Conservation (phyloP, 1,140 invertebrate species). For the Aphelenchoides fujianensis region DNA sequence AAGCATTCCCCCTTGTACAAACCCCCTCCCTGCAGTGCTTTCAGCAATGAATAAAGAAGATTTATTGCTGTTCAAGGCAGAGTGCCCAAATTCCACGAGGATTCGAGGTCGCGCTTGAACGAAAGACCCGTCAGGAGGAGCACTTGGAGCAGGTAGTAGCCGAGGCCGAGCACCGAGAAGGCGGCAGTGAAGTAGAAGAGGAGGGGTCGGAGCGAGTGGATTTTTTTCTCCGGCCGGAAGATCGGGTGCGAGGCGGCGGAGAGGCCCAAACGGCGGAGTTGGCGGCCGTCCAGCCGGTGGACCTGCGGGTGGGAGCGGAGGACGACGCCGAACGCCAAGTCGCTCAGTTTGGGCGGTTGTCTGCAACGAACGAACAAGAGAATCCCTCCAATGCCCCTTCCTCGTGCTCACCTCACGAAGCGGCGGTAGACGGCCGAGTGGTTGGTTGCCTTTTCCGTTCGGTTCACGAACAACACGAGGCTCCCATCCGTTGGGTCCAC, state of each 20-base stretch:
- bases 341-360: not conserved
- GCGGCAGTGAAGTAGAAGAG: not conserved
- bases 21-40: not conserved
- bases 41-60: not conserved
- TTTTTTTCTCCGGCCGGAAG: not conserved
- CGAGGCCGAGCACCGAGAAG: not conserved
- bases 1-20: too few species aligned
- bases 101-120: not conserved
- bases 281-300: not conserved
- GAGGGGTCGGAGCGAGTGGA: not conserved
- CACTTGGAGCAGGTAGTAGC: not conserved
- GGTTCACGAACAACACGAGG: not conserved
- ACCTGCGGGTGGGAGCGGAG: not conserved
- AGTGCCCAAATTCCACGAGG: too few species aligned
- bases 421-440: not conserved
- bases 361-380: not conserved
- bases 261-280: not conserved
- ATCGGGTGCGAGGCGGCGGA: not conserved
- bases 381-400: not conserved
- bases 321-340: not conserved
- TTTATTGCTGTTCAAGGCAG: too few species aligned
- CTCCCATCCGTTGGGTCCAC: not conserved
- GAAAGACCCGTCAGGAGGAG: not conserved
- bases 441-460: not conserved
- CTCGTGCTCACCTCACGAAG: not conserved